phyloP scores from a whole-genome alignment of 2,113 vertebrate genomes.

The Xiphophorus maculatus region DNA sequence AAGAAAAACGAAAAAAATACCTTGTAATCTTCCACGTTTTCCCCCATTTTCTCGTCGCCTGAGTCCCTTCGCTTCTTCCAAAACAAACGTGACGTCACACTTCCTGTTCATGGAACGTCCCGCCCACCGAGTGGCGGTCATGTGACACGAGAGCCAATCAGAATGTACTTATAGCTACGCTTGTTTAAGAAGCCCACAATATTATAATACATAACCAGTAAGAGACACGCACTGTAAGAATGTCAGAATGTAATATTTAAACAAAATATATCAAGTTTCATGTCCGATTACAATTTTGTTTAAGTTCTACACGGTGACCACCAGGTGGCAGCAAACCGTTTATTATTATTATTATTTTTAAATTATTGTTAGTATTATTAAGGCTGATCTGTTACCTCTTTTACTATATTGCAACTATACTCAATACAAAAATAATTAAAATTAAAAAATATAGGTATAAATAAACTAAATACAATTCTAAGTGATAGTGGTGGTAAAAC shows the following conservation, averaged over 20 bases:
- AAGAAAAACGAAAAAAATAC: constrained; percentile 41
- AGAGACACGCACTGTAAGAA: too few species aligned
- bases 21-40: constrained; percentile 68
- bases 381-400: too few species aligned
- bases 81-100: constrained; percentile 73
- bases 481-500: too few species aligned
- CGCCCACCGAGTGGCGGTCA: constrained; percentile 1
- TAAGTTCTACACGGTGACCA: neutral
- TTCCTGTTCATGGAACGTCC: constrained; percentile 26
- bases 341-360: too few species aligned
- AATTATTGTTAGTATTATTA: too few species aligned
- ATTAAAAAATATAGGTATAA: too few species aligned
- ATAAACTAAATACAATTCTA: too few species aligned
- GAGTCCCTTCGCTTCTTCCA: constrained; percentile 39
- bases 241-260: too few species aligned
- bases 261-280: too few species aligned
- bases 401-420: too few species aligned
- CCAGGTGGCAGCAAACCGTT: neutral
- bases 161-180: neutral
- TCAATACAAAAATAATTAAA: too few species aligned
- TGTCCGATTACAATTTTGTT: too few species aligned
- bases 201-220: neutral
- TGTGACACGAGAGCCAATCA: constrained; percentile 14
- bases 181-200: neutral
- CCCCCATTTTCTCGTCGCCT: constrained; percentile 68